These are phyloP conservation scores for Ahaetulla prasina DNA, from an alignment of 2,113 vertebrate species.

Conservation along the genomic window DNA sequence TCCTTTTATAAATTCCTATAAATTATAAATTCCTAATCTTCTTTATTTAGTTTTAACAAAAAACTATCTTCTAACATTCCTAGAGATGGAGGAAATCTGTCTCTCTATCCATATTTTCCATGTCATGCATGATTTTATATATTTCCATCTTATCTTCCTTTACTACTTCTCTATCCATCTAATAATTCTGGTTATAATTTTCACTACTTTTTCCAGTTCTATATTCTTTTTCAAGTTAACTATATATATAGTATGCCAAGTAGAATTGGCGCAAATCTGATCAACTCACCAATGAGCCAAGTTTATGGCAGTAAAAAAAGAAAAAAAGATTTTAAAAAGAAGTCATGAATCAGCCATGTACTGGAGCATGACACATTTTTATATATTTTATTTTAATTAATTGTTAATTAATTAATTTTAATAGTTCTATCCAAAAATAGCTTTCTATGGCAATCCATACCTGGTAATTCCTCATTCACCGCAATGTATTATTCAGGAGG, in stretches of 20 bases:
- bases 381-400: not conserved
- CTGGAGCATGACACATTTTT: not conserved
- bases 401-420: not conserved
- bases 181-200: not conserved
- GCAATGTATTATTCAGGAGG: not conserved
- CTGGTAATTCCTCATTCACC: not conserved
- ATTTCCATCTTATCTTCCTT: not conserved
- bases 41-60: not conserved
- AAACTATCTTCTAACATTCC: not conserved
- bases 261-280: not conserved
- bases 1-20: not conserved
- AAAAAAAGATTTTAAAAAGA: not conserved
- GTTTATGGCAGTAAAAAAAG: not conserved
- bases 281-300: not conserved
- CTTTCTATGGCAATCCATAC: not conserved
- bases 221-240: not conserved
- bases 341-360: not conserved
- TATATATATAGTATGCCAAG: not conserved
- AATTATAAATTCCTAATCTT: not conserved
- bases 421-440: not conserved
- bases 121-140: not conserved
- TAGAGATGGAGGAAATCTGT: not conserved
- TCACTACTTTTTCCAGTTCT: not conserved
- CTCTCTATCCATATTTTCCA: not conserved
- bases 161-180: not conserved